These are phyloP conservation scores for Alethe diademata DNA, from an alignment of 2,113 vertebrate genomes.

Conservation along the genomic window DNA sequence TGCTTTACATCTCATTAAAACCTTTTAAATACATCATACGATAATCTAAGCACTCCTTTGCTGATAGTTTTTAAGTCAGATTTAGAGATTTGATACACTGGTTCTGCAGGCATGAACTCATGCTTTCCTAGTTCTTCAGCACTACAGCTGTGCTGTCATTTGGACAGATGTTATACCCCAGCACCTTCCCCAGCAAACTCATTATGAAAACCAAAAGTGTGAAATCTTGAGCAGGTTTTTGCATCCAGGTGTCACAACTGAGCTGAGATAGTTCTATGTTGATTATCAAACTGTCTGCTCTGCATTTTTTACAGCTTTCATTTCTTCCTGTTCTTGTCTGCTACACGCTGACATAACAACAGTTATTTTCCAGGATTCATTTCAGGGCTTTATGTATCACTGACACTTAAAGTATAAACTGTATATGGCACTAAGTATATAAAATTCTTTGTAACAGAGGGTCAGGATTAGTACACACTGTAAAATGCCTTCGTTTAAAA, in stretches of 20 bases:
- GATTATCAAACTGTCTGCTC: not conserved
- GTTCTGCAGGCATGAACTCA: fast-evolving
- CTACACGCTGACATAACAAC: not conserved
- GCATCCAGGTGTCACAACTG: not conserved
- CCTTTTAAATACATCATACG: not conserved
- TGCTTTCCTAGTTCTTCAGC: not conserved
- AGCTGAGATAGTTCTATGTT: not conserved
- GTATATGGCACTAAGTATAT: not conserved
- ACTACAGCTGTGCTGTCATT: not conserved
- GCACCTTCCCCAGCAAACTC: not conserved
- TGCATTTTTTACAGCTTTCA: not conserved
- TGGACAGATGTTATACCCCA: not conserved
- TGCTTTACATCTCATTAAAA: not conserved
- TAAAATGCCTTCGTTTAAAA: not conserved
- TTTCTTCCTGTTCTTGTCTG: not conserved
- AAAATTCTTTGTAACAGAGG: not conserved
- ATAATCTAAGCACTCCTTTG: not conserved
- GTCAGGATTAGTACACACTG: not conserved
- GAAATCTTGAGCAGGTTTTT: not conserved
- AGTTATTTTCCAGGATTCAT: not conserved
- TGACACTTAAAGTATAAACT: not conserved
- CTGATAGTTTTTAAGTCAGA: not conserved
- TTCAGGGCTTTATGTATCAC: not conserved
- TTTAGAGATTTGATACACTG: not conserved
- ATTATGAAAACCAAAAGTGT: not conserved